Evolutionary conservation across 2,797 vertebrate genomes (phyloP).

Genomic region (Limnodromus scolopaceus): DNA sequence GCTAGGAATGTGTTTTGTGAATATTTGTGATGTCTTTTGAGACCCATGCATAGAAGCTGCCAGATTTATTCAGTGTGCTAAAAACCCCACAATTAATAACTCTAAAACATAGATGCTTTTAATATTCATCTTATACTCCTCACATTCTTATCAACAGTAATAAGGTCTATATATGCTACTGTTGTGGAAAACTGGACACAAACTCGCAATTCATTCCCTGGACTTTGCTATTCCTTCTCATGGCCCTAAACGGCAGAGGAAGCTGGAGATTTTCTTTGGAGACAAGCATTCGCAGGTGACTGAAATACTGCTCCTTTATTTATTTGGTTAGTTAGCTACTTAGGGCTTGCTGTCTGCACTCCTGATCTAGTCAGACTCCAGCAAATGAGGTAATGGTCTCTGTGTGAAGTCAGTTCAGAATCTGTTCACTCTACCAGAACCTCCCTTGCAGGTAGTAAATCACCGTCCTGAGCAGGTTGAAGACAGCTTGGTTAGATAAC

Average conservation of each 20-base stretch:
- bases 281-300: not conserved
- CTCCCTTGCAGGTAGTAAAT: conserved; percentile 57
- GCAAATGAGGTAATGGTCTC: conserved; percentile 6
- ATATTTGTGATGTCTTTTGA: not conserved
- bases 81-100: not conserved
- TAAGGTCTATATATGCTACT: not conserved
- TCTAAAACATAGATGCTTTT: not conserved
- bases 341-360: not conserved
- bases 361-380: not conserved
- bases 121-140: not conserved
- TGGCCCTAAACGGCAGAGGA: not conserved
- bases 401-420: conserved; percentile 3
- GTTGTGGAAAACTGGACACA: not conserved
- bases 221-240: not conserved
- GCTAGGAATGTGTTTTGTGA: not conserved
- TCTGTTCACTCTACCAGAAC: conserved; percentile 9
- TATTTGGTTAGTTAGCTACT: not conserved
- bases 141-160: not conserved
- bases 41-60: not conserved
- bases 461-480: conserved; percentile 21
- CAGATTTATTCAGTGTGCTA: not conserved
- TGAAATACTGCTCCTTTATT: not conserved
- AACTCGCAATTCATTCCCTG: not conserved
- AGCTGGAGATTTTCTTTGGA: not conserved
- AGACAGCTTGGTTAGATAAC: conserved; percentile 54